phyloP scores from a whole-genome alignment of 2,113 vertebrate species.

The Nothobranchius furzeri region DNA sequence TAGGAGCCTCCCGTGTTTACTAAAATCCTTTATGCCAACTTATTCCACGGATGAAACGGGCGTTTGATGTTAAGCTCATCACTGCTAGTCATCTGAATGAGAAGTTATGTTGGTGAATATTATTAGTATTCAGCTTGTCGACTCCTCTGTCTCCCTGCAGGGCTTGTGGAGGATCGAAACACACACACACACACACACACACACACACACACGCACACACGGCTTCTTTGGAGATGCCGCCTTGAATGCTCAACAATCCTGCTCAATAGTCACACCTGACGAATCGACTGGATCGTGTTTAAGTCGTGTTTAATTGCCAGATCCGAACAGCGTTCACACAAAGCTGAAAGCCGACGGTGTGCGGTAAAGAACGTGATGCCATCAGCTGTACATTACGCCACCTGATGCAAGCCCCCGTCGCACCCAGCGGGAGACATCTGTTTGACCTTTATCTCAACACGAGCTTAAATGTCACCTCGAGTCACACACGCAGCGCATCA shows the following conservation, averaged over 20 bases:
- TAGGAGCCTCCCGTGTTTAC: slow-evolving; percentile 50
- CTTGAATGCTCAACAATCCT: slow-evolving; percentile 51
- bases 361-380: neutral
- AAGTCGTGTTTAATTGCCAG: neutral
- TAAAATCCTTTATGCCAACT: slow-evolving; percentile 50
- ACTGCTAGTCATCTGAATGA: slow-evolving; percentile 63
- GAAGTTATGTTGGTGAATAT: slow-evolving; percentile 43
- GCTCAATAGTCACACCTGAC: slow-evolving; percentile 27
- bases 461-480: slow-evolving; percentile 45
- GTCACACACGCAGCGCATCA: slow-evolving; percentile 47
- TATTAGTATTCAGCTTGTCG: slow-evolving; percentile 62
- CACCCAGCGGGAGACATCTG: slow-evolving; percentile 12
- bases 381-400: neutral
- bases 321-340: neutral
- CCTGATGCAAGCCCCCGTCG: neutral
- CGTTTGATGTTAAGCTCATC: slow-evolving; percentile 65
- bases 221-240: slow-evolving; percentile 35
- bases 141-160: slow-evolving; percentile 48
- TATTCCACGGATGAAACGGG: slow-evolving; percentile 55
- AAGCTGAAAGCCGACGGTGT: slow-evolving; percentile 1
- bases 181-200: slow-evolving; percentile 31
- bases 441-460: slow-evolving; percentile 55
- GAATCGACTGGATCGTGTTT: slow-evolving; percentile 22
- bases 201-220: neutral
- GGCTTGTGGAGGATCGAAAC: slow-evolving; percentile 34